Evolutionary conservation across 2,113 vertebrate genomes (phyloP), one percentile per base, ranked within the genome.

Genomic region (Mesocricetus auratus): DNA sequence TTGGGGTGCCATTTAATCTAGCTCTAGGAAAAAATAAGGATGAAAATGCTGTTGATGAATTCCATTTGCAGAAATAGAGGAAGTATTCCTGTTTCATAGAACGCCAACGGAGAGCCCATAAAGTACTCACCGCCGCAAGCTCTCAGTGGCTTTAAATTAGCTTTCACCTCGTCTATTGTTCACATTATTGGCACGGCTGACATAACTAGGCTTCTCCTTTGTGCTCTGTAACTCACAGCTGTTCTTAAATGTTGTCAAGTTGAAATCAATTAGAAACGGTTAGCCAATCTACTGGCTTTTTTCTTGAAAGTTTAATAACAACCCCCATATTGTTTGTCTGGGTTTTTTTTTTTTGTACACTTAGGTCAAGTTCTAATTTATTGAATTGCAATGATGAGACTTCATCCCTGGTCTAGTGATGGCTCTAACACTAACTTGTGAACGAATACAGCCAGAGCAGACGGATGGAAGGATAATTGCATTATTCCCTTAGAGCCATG

Each of bases 221-320:
- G 90, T 86, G n/a, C 53, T 92, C 47, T n/a, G 94, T 79, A 88
- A 82, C 78, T 90, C n/a, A 42, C 31, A 96, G 75, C 92, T 92
- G 86, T 88, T 47, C 93, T 82, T 90, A 94, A 96, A 78, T 82
- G 78, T 2, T 50, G 88, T 74, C 75, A 94, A 73, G 45, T 50
- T 91, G 73, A 93, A 95, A 66, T 89, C 45, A 82, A 93, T 91
- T 73, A 29, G 94, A 5, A 10, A 50, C 86, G 82, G 64, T 82
- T 86, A 94, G 62, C 26, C 45, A 86, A 75, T 86, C 21, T 71
- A 50, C 60, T 92, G 42, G 8, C 29, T 93, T 89, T 85, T 94
- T 68, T 21, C 60, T 88, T 89, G 79, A 79, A 39, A 93, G 47
- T 77, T 92, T 71, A 94, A 58, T 78, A 69, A 56, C 86, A 91